These are phyloP conservation scores for Oplegnathus fasciatus DNA, from an alignment of 2,113 vertebrate genomes.

Conservation along the genomic window DNA sequence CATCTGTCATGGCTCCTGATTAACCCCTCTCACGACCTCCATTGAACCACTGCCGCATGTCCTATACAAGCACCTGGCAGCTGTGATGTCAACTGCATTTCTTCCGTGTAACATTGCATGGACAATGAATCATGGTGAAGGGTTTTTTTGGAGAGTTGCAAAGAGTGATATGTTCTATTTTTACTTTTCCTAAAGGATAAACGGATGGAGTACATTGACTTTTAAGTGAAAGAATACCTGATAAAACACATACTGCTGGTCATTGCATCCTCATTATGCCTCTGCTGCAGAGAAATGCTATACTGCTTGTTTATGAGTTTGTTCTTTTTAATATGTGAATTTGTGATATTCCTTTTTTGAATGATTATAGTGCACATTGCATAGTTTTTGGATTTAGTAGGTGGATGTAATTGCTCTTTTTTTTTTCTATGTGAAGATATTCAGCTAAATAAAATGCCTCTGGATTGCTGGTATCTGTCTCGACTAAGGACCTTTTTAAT, in stretches of 20 bases:
- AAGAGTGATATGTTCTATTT: conserved; percentile 55
- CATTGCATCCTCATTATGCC: conserved; percentile 59
- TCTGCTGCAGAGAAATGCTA: conserved; percentile 62
- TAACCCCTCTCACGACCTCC: conserved; percentile 34
- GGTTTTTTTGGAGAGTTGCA: conserved; percentile 22
- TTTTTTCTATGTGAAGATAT: conserved; percentile 70
- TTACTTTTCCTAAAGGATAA: conserved; percentile 54
- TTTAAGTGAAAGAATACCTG: conserved; percentile 41
- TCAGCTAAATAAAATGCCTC: conserved; percentile 82
- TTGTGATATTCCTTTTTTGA: conserved; percentile 62
- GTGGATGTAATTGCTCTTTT: conserved; percentile 60
- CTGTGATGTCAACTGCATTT: conserved; percentile 68
- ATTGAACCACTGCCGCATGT: conserved; percentile 70
- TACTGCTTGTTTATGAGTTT: conserved; percentile 61
- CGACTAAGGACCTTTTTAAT: conserved; percentile 65
- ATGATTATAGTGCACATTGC: conserved; percentile 64
- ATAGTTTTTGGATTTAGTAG: conserved; percentile 63
- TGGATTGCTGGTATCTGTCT: conserved; percentile 69
- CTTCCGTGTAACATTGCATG: conserved; percentile 81
- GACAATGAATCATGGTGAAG: conserved; percentile 70
- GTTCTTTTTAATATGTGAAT: conserved; percentile 70
- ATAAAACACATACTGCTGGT: conserved; percentile 21
- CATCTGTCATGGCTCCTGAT: conserved; percentile 44
- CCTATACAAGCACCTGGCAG: conserved; percentile 56
- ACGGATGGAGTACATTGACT: conserved; percentile 41